Evolutionary conservation across 2,888 invertebrate genomes (phyloP).

Genomic region (Ecliptopera silaceata): DNA sequence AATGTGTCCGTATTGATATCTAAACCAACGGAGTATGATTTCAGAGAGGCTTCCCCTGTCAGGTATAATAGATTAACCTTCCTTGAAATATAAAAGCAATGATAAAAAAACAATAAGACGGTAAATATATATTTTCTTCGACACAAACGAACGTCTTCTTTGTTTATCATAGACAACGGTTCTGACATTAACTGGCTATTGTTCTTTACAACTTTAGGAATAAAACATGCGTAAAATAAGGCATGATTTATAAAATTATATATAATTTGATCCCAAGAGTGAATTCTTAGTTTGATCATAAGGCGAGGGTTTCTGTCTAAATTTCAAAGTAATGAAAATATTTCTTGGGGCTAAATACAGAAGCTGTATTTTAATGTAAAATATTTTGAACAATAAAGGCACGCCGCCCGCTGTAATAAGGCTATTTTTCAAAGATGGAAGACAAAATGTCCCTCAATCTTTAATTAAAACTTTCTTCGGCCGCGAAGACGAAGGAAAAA

Average conservation of each 20-base stretch:
- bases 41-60: conserved; percentile 32
- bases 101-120: conserved; percentile 28
- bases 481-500: conserved; percentile 48
- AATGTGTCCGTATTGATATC: too few species aligned
- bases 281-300: neutral
- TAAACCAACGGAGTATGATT: neutral
- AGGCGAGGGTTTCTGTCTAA: neutral
- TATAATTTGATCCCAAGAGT: too few species aligned
- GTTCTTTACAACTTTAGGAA: too few species aligned
- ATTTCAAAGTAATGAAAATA: neutral
- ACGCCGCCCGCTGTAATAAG: conserved; percentile 51
- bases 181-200: too few species aligned
- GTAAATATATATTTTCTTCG: conserved; percentile 21
- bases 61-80: conserved; percentile 38
- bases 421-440: conserved; percentile 54
- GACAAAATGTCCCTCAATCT: conserved; percentile 65
- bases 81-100: conserved; percentile 36
- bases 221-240: too few species aligned
- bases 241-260: too few species aligned
- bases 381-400: conserved; percentile 53
- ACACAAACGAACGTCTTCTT: conserved; percentile 27
- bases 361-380: conserved; percentile 26
- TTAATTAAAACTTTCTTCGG: conserved; percentile 71
- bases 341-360: neutral
- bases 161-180: conserved; percentile 7